These are phyloP conservation scores for Drosophila tanythrix DNA, from an alignment of 2,888 invertebrate species.

Conservation along the genomic window DNA sequence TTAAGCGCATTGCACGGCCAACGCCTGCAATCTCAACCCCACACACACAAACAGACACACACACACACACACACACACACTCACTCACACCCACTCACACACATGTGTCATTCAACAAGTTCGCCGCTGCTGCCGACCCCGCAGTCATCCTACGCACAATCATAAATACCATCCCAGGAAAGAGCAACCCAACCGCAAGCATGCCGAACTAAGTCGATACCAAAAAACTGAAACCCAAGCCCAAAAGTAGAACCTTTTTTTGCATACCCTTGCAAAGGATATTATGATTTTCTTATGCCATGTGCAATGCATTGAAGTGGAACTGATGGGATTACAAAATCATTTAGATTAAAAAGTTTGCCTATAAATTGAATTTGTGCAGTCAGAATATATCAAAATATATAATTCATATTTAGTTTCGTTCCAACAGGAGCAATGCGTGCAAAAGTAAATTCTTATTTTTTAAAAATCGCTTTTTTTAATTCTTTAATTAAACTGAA, in stretches of 20 bases:
- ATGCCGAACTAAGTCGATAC: slow-evolving; percentile 28
- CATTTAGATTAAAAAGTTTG: slow-evolving; percentile 1
- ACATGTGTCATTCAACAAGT: slow-evolving; percentile 68
- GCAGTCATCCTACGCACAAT: slow-evolving; percentile 58
- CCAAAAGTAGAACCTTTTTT: slow-evolving; percentile 49
- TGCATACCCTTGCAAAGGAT: slow-evolving; percentile 2
- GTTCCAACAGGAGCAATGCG: neutral
- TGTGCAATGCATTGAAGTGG: neutral
- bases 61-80: slow-evolving; percentile 17
- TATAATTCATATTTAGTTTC: neutral
- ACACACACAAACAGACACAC: slow-evolving; percentile 22
- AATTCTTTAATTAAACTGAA: neutral
- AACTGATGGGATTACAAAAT: neutral
- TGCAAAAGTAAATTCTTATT: neutral
- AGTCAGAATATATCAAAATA: neutral
- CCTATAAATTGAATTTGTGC: neutral
- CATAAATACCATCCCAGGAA: slow-evolving; percentile 61
- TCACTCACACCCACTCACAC: slow-evolving; percentile 16
- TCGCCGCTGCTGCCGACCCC: slow-evolving; percentile 10
- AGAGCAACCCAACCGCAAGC: slow-evolving; percentile 34
- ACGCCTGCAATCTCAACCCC: slow-evolving; percentile 51
- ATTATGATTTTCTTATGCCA: neutral
- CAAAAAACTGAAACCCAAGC: slow-evolving; percentile 29
- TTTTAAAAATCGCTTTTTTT: neutral
- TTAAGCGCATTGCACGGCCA: slow-evolving; percentile 70